Evolutionary conservation across 2,113 vertebrate species (phyloP), one percentile per base, ranked within the genome.

Genomic region (Burhinus oedicnemus): DNA sequence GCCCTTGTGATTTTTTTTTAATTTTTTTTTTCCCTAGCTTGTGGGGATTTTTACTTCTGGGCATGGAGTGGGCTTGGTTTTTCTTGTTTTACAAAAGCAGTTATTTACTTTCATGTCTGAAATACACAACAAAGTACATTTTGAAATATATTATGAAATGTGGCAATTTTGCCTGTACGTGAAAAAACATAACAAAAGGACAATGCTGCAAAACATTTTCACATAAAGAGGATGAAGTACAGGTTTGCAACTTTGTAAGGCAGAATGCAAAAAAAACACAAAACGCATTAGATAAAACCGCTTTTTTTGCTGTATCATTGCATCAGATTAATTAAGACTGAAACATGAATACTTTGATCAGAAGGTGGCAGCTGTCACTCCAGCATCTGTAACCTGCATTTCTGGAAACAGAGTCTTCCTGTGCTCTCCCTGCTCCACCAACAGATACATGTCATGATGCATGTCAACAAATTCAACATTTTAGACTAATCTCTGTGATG

Each of bases 101-200:
- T 40, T 90, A 74, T 81, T 93, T 95, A 45, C 30, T 91, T 93
- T 76, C 44, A n/a, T 65, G 36, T 64, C 45, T 87, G 64, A 45
- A 45, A 22, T 38, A 51, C 40, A 60, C 51, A 72, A 81, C 20
- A 85, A 90, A 93, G 23, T 71, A 10, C 8, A 3, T 61, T 74
- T 92, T 77, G 52, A 54, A 92, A 49, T 78, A 23, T 19, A n/a
- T 65, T 71, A n/a, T 23, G 55, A 92, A 87, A 84, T 30, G 36
- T 80, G 52, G 45, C 64, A 83, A 51, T 47, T 21, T 32, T 89
- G 15, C 68, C 32, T 49, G 7, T 78, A 65, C 9, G 2, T 65
- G 30, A 69, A 51, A 90, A 93, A 86, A 66, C 22, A 5, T 44
- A 82, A 76, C 71, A 93, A 97, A 97, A 95, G 49, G 21, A 54